These are phyloP conservation scores for Erynnis tages DNA, from an alignment of 2,888 invertebrate genomes.

Conservation along the genomic window DNA sequence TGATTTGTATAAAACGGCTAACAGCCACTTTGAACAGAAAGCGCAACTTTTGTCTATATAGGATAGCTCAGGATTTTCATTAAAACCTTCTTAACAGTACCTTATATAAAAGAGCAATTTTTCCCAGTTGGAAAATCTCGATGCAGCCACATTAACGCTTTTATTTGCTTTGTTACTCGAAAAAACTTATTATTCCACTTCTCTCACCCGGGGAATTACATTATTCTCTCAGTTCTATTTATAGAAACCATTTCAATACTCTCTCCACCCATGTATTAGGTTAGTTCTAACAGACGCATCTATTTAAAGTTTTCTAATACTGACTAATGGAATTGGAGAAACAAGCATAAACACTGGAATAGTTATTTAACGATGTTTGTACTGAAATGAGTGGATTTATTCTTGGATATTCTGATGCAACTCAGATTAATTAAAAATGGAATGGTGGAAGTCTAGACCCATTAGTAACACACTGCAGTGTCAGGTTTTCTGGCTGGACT, in stretches of 20 bases:
- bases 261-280: conserved; percentile 19
- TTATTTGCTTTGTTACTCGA: conserved; percentile 72
- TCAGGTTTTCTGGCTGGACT: too few relatives aligned
- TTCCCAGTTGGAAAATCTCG: conserved; percentile 73
- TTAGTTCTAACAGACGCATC: conserved; percentile 24
- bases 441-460: too few relatives aligned
- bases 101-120: conserved; percentile 75
- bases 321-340: conserved; percentile 1
- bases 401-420: too few relatives aligned
- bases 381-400: too few relatives aligned
- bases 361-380: neutral
- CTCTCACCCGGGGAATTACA: conserved; percentile 68
- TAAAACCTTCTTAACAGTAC: conserved; percentile 68
- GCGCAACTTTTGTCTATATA: conserved; percentile 57
- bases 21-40: conserved; percentile 32
- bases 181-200: conserved; percentile 76
- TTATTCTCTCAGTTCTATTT: conserved; percentile 65
- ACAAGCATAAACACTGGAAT: neutral
- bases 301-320: conserved; percentile 26
- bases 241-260: conserved; percentile 46
- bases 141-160: conserved; percentile 76
- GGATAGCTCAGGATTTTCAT: conserved; percentile 70
- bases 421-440: too few relatives aligned
- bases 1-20: neutral
- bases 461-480: too few relatives aligned